Base-by-base conservation (phyloP, 2,888 invertebrate genomes). In the Ophion ventricosus region DNA sequence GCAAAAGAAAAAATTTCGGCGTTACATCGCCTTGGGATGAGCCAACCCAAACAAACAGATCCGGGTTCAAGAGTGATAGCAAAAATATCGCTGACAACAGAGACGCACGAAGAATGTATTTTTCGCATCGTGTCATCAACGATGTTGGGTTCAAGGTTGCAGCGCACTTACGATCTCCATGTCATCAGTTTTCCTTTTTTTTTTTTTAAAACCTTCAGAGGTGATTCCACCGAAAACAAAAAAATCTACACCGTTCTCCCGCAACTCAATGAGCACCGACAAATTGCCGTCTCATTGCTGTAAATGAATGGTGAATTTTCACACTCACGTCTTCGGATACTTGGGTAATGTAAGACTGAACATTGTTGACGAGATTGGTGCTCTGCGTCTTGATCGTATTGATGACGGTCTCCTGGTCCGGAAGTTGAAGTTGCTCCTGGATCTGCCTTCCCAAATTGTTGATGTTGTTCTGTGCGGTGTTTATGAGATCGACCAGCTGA, bases 321-420 rank as follows among this genome's bases (percentile, higher is more conserved):
- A 54, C 14, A 83, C 86, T 89, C 72, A 92, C 92, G 83, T 92
- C 90, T 23, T 89, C 89, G 69, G 91, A 87, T 1, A 90, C 82
- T 79, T 89, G 88, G 54, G 80, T 87, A 56, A 92, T 79, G 79
- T 89, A 91, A 8, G 81, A 70, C 75, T 92, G 90, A 3, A 92
- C 87, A 64, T 89, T 90, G 75, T 73, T 87, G 57, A 87, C 89
- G 54, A 92, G 88, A 59, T 59, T 85, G 17, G 74, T 85, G 86
- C 90, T 92, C 49, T 92, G 90, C 5, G 88, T 86, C 76, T 89
- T 91, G 20, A 92, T 61, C 43, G 90, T 88, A 23, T 90, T 88
- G 20, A 90, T 73, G 8, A 91, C 85, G 25, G 89, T 88, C 1
- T 90, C 87, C 20, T 91, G 90, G 63, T 92, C 88, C 10, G 91